Evolutionary conservation across 2,888 invertebrate species (phyloP).

Genomic region (Notodonta ziczac): DNA sequence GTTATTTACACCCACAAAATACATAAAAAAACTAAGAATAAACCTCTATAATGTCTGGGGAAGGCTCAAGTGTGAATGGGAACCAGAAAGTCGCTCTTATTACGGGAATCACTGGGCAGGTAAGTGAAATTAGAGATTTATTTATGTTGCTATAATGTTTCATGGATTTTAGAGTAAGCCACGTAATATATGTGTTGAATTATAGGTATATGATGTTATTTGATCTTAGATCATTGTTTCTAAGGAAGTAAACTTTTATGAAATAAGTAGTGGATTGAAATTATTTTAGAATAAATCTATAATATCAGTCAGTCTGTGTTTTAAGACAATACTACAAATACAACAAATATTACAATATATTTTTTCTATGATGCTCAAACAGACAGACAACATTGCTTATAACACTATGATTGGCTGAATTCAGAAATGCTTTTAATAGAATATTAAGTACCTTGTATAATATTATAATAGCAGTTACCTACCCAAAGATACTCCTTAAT

Average conservation of each 20-base stretch:
- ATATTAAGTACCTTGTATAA: too few species aligned
- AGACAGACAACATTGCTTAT: too few species aligned
- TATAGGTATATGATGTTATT: slow-evolving; percentile 1
- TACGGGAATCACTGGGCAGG: slow-evolving; percentile 99
- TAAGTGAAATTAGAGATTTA: slow-evolving; percentile 66
- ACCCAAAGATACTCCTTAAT: too few species aligned
- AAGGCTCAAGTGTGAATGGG: slow-evolving; percentile 48
- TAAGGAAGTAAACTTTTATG: not conserved
- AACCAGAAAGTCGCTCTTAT: slow-evolving; percentile 92
- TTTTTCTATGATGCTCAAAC: too few species aligned
- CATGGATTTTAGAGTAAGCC: slow-evolving; percentile 15
- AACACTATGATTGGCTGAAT: too few species aligned
- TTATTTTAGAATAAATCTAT: too few species aligned
- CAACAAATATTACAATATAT: too few species aligned
- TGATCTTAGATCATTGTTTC: not conserved
- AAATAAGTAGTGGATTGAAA: too few species aligned
- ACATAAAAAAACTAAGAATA: not conserved
- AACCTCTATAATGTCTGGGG: slow-evolving; percentile 66
- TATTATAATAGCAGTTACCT: too few species aligned
- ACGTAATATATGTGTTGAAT: slow-evolving; percentile 10
- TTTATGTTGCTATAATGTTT: slow-evolving; percentile 1
- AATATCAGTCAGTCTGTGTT: too few species aligned
- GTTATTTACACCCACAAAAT: slow-evolving; percentile 18
- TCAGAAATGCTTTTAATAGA: too few species aligned
- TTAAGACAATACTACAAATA: too few species aligned